A percentile compares a stretch with the other conserved stretches of the same genome.
Conservation (phyloP, 2,797 vertebrate species). For the Xenops minutus region DNA sequence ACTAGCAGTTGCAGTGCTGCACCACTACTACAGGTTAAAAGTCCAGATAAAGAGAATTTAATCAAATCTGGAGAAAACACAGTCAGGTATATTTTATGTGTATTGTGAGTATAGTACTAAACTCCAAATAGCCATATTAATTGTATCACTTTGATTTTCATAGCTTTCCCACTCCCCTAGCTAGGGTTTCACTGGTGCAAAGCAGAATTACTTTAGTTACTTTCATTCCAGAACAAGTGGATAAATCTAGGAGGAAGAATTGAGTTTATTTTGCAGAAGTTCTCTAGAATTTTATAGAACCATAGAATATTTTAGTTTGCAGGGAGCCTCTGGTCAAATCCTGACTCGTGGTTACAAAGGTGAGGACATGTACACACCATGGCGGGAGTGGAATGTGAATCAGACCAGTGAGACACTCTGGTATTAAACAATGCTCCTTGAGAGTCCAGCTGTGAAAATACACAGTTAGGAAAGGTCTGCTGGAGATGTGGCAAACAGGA, state of each 20-base stretch:
- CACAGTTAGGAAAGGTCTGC: not conserved
- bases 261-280: not conserved
- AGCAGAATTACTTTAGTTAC: not conserved
- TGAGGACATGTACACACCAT: not conserved
- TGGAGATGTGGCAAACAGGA: not conserved
- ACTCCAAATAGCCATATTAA: not conserved
- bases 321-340: not conserved
- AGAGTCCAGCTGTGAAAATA: not conserved
- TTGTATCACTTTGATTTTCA: not conserved
- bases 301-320: not conserved
- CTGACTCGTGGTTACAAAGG: not conserved
- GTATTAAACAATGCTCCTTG: not conserved
- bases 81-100: not conserved
- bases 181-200: not conserved
- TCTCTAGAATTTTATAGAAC: not conserved
- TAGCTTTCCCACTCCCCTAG: accelerated
- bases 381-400: not conserved
- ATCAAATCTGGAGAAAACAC: not conserved
- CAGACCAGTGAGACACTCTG: not conserved
- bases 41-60: not conserved
- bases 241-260: not conserved
- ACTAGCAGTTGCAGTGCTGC: not conserved
- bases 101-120: not conserved
- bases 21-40: not conserved
- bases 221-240: not conserved